phyloP scores from a whole-genome alignment of 92 coral and sea anemone species.

The Montipora capitata region DNA sequence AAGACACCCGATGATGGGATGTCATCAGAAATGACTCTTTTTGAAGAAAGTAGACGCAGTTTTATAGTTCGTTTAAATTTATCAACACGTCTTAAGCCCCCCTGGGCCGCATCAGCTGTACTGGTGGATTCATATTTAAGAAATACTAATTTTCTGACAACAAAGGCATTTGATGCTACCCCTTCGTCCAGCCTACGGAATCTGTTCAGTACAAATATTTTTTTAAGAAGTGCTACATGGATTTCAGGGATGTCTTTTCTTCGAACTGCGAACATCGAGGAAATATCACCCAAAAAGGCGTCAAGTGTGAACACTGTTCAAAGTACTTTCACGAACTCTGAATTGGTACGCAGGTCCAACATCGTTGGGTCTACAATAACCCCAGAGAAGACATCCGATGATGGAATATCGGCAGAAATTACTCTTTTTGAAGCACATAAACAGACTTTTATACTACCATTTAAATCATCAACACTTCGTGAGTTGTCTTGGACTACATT shows the following conservation, averaged over 20 bases:
- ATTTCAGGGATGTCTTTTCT: not conserved
- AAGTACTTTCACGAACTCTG: not conserved
- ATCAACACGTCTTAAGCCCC: too few species aligned
- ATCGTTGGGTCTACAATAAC: not conserved
- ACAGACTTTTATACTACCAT: not conserved
- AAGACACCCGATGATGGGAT: not conserved
- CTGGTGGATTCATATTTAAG: not conserved
- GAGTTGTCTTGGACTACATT: not conserved
- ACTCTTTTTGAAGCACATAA: not conserved
- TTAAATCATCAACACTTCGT: not conserved
- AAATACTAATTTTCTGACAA: not conserved
- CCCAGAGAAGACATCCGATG: not conserved
- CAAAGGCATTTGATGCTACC: too few species aligned
- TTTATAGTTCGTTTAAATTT: too few species aligned
- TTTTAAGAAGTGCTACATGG: not conserved
- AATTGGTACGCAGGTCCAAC: not conserved
- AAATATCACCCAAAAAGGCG: not conserved
- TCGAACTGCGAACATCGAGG: not conserved
- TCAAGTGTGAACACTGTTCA: not conserved
- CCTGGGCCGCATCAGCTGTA: too few species aligned
- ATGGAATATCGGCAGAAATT: not conserved
- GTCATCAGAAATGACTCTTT: not conserved
- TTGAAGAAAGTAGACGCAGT: not conserved
- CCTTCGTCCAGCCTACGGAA: not conserved
- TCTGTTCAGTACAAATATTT: not conserved